Base-by-base conservation (phyloP, 2,888 invertebrate species). In the Ochropleura leucogaster region DNA sequence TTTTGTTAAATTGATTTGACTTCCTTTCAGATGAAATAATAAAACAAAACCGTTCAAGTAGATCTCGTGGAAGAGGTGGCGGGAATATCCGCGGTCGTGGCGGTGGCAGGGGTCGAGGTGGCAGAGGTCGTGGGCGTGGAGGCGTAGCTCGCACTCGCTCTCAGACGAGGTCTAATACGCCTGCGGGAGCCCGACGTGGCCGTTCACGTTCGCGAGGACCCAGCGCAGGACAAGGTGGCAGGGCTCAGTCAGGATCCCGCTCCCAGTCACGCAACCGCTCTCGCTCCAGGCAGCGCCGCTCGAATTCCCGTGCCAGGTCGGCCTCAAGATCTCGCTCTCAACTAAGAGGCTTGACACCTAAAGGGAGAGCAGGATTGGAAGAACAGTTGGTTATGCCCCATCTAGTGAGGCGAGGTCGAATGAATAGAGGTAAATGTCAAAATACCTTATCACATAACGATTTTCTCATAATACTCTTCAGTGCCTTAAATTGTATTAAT, bases 361-460 rank as follows among this genome's bases (percentile, higher is more conserved):
- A 93, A 88, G 95, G 94, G 14, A 90, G 96, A 87, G 95, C 95
- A 64, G 96, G 95, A 53, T 87, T 96, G 65, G 95, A 95, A 86
- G 90, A 92, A 55, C 88, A 88, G 65, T 78, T 87, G 30, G 82
- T 90, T 59, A 93, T 95, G 93, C 95, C 95, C 30, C 88, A 89
- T 16, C 86, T 94, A 68, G 82, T 93, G 18, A 89, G 92, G 76
- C 89, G 87, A 65, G 93, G 93, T 55, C 90, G 92, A 87, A 90
- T 89, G 77, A 90, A 89, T 75, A 89, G 92, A 89, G 92, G 91
- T 88, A 83, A 68, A 4, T 65, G 5, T 71, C 47, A 42, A 53
- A 20, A 53, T 30, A 16, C n/a, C 0, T 0, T 44, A 47, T 14
- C 20, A 12, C 30, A 53, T 6, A 16, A 14, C 30, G 42, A 18